These are phyloP conservation scores for Pimpla rufipes DNA, from an alignment of 2,888 invertebrate genomes.

Conservation along the genomic window DNA sequence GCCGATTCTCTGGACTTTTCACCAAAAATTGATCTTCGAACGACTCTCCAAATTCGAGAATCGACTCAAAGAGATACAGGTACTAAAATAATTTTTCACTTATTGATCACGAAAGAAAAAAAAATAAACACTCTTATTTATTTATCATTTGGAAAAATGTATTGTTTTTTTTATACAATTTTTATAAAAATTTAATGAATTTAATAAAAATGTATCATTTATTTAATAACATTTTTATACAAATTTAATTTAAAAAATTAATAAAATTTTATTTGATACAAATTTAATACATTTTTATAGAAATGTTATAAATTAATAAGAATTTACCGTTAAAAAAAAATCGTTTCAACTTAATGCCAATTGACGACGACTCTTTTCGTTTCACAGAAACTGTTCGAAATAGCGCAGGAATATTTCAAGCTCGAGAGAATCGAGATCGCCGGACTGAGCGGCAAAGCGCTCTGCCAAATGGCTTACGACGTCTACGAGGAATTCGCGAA, in stretches of 20 bases:
- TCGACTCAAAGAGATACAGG: conserved; percentile 88
- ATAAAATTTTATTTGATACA: not conserved
- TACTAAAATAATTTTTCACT: conserved; percentile 65
- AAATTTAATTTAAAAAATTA: not conserved
- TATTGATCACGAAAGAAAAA: not conserved
- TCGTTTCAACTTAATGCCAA: not conserved
- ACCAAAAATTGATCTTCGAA: conserved; percentile 90
- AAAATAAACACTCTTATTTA: not conserved
- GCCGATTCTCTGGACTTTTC: conserved; percentile 91
- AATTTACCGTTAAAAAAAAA: not conserved
- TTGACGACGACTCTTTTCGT: conserved; percentile 3
- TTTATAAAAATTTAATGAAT: not conserved
- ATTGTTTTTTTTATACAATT: not conserved
- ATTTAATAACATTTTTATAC: not conserved
- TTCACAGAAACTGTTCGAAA: conserved; percentile 89
- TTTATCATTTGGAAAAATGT: not conserved
- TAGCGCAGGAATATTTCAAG: conserved; percentile 93
- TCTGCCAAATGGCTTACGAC: conserved; percentile 86
- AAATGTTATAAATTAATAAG: not conserved
- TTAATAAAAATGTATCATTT: not conserved
- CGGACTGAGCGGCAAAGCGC: conserved; percentile 89
- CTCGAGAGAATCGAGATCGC: conserved; percentile 94
- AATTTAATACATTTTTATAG: not conserved
- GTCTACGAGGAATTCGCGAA: conserved; percentile 82
- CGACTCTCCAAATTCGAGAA: conserved; percentile 89